Evolutionary conservation across 2,113 vertebrate genomes (phyloP), one percentile per base, ranked within the genome.

Genomic region (Okapia johnstoni): DNA sequence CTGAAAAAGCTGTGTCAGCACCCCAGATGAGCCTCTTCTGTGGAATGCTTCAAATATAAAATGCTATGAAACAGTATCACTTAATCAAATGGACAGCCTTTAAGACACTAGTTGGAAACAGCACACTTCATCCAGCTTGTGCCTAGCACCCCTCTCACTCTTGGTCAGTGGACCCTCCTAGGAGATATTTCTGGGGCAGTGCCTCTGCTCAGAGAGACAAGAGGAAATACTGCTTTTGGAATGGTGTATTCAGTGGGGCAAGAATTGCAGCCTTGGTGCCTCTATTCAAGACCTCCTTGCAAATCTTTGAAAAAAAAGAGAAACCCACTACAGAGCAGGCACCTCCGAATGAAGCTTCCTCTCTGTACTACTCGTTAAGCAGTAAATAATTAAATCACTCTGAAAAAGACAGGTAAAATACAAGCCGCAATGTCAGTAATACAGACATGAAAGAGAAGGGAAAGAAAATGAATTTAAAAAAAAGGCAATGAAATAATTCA

Each of bases 401-500:
- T 93, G 96, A 89, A 98, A 99, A 98, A 98, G 98, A 98, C 98
- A 99, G 99, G 98, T 99, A 98, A 98, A 98, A 98, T 99, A 98
- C 97, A 98, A 98, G 98, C 96, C 97, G 98, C 98, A 94, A 96
- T 98, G 98, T 98, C 98, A 98, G 98, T 97, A 98, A 98, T 88
- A 98, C 73, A 96, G 98, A 99, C 98, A 99, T 99, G 99, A 99
- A 99, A 99, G 99, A 97, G 98, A 98, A 99, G 73, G 46, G 98
- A 98, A 97, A 96, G 98, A 96, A 99, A 98, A 98, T 98, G 98
- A 98, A 98, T 98, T 96, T 0, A 0, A 97, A 98, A 96, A 98
- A 92, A 98, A 98, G 98, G 98, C 98, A 98, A 98, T 98, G 99
- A 99, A 99, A 99, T 99, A 99, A 99, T 99, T 99, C 98, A 99